Evolutionary conservation across 2,113 vertebrate species (phyloP), one percentile per base, ranked within the genome.

Genomic region (Tyto alba): DNA sequence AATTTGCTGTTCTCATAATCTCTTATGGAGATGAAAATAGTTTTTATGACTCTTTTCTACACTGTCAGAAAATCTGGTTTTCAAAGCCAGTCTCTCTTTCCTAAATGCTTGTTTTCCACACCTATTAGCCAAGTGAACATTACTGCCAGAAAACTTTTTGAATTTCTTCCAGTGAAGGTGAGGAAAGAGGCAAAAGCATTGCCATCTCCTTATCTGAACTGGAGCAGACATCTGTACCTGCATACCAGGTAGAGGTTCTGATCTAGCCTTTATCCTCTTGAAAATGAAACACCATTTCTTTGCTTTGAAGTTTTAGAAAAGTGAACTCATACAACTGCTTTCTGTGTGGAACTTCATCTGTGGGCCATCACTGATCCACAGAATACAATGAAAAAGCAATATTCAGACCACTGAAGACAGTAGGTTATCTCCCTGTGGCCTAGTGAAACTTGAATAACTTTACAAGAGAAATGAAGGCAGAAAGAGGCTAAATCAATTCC

Each of bases 401-500:
- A 19, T 13, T 88, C 10, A 67, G 21, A 32, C 29, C 10, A 38
- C 26, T 41, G 48, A 59, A 92, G 67, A 43, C 16, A 27, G 23
- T 41, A 68, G 20, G 26, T 57, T 50, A 19, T 83, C 34, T 88
- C 18, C 36, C 21, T 79, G 43, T 43, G 27, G 55, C 10, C 4
- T 88, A 19, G 25, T 72, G 53, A 88, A 94, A 79, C 75, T 5
- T 36, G 45, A 86, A 36, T 50, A 67, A 80, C 76, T 91, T 93
- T 86, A 43, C 20, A 36, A 67, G 21, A 45, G 13, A 55, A 75
- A 27, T 48, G 3, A 80, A 86, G 55, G 30, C 30, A 80, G 14
- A 89, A 69, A 32, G 48, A 72, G 36, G 6, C 17, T 82, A 53
- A 81, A 78, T 55, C 43, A 57, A 27, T 30, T 89, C 34, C 67